Evolutionary conservation across 30 jellyfish, hydroid and myxozoan genomes (phyloP).

Genomic region (Clytia hemisphaerica): DNA sequence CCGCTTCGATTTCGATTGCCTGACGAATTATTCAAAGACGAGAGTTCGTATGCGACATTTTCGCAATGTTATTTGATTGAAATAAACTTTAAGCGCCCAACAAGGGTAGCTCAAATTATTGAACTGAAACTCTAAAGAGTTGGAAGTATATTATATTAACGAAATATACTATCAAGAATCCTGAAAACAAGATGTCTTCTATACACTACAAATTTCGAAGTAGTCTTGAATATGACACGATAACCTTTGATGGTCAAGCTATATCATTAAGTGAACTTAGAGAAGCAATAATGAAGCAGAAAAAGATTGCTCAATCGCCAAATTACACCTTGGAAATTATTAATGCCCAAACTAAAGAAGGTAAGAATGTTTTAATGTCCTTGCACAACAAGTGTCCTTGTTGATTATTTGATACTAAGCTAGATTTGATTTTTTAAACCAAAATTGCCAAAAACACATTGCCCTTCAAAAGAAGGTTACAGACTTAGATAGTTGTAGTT

Average conservation of each 20-base stretch:
- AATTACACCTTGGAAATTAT: conserved; percentile 94
- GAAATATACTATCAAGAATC: not conserved
- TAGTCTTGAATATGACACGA: conserved; percentile 89
- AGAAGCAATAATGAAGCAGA: conserved; percentile 84
- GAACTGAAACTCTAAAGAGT: no score
- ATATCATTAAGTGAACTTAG: conserved; percentile 83
- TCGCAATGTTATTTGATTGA: no score
- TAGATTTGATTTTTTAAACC: no score
- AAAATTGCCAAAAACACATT: no score
- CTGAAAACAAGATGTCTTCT: conserved; percentile 62
- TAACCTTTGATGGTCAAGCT: conserved; percentile 93
- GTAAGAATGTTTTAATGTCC: conserved; percentile 14
- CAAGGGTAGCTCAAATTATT: no score
- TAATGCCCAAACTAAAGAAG: conserved; percentile 92
- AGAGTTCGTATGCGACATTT: no score
- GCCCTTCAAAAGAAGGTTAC: no score
- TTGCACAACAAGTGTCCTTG: not conserved
- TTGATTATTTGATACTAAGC: not conserved
- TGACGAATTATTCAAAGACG: no score
- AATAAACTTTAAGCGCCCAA: no score
- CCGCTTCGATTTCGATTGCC: no score
- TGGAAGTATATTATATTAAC: no score
- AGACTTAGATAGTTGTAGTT: no score
- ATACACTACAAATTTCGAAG: conserved; percentile 97
- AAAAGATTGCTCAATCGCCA: conserved; percentile 82